phyloP scores from a whole-genome alignment of 2,797 vertebrate genomes.

The Nyctibius grandis region DNA sequence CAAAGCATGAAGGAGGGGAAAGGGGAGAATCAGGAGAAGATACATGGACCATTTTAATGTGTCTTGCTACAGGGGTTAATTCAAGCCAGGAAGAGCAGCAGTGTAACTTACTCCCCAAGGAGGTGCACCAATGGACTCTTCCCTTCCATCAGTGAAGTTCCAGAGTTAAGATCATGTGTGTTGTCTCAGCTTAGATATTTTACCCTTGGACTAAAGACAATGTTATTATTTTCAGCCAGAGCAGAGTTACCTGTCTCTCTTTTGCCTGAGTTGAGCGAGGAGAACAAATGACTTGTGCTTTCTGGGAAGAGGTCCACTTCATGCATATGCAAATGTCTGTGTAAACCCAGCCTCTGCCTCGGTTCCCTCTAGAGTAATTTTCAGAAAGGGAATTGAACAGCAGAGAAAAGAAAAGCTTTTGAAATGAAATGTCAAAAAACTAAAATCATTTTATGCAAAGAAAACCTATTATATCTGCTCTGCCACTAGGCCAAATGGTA shows the following conservation, averaged over 20 bases:
- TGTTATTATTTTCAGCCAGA: background rate
- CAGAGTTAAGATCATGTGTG: background rate
- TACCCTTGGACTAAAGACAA: accelerated
- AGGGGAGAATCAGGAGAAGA: background rate
- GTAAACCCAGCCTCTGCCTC: background rate
- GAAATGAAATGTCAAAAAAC: background rate
- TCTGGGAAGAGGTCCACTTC: background rate
- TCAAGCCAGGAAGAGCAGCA: background rate
- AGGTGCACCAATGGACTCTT: background rate
- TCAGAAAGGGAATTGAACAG: background rate
- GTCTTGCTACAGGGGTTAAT: background rate
- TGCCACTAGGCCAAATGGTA: background rate
- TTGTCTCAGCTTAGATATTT: background rate
- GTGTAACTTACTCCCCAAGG: background rate
- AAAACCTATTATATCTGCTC: background rate
- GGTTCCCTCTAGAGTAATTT: accelerated
- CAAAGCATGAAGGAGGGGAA: background rate
- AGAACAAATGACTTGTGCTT: background rate
- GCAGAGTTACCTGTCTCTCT: background rate
- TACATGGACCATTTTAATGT: background rate
- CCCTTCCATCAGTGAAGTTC: background rate
- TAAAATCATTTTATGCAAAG: background rate
- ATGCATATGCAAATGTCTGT: accelerated
- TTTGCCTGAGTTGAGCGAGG: background rate
- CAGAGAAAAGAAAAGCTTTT: background rate